Evolutionary conservation across 2,888 invertebrate species (phyloP), one percentile per base, ranked within the genome.

Genomic region (Tyria jacobaeae): DNA sequence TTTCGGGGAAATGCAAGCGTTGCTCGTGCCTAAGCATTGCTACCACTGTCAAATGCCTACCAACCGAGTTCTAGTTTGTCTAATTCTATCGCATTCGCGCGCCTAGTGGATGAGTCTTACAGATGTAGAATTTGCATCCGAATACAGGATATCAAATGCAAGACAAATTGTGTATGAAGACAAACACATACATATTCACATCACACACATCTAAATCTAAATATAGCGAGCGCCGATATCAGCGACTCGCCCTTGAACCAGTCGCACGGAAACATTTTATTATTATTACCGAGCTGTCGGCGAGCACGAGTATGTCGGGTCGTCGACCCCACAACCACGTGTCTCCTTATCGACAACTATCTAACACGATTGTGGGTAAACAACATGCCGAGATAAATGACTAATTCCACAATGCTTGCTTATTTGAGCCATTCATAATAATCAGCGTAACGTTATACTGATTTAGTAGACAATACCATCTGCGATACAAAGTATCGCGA

Each of bases 211-310:
- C 92, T 92, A 92, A 93, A 93, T 93, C 94, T 93, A 94, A 93
- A 94, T 93, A 94, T 94, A 94, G 93, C 93, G 85, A 88, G 90
- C 92, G 90, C 89, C 94, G 93, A 94, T 94, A 94, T 93, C 94
- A 93, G 92, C 91, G 93, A 90, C 86, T 92, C 94, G 94, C 94
- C 94, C 94, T 94, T 94, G 94, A 94, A 93, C 94, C 94, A 94
- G 91, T 93, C 93, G 92, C 92, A 92, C 93, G 94, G 93, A 93
- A 94, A 94, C 93, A 92, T 94, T 94, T 94, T 93, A 94, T 94
- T 94, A 94, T 94, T 93, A 94, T 93, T 94, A 94, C 92, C 89
- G 87, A 91, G 92, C 92, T 92, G 92, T 92, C 93, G 93, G 93
- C 91, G 92, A 90, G 90, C 92, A 89, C 91, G 92, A 92, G 93